Base-by-base conservation (phyloP, 2,113 vertebrate genomes). In the Zosterops hypoxanthus region DNA sequence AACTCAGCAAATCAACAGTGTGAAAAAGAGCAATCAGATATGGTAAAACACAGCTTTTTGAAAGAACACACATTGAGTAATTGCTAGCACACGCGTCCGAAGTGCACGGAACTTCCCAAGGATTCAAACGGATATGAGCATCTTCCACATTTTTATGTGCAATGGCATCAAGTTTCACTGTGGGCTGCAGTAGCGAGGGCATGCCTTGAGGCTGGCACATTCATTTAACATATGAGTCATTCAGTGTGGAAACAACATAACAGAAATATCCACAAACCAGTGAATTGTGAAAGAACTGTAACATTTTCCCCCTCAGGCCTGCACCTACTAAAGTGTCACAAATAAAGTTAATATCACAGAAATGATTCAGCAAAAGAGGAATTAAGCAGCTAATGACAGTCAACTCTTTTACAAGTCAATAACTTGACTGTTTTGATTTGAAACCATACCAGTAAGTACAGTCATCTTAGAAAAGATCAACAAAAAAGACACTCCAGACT, bases 201-300 rank as follows among this genome's bases (percentile, higher is more conserved):
- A 92, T 82, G 92, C 94, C 92, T 95, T 55, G 49, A 87, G 68
- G 84, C 76, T 95, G 92, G 75, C 42, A 36, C 44, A 57, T 94
- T 96, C 83, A 91, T 91, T 93, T 93, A 91, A 87, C 41, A 15
- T 72, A 90, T 87, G 93, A 94, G 88, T 93, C 95, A 93, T 49
- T 90, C 83, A 44, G 64, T 55, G 49, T 94, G 91, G 95, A 96
- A 96, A 90, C 82, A 95, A 75, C 79, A 12, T 65, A 94, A 96
- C 71, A 95, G 71, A 91, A 95, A 96, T 86, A 94, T 88, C 82
- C 91, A 84, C 90, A 91, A 95, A 95, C 73, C 93, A 94, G 95
- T 91, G 94, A 95, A 95, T 88, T 95, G 94, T 93, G 94, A 94
- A 96, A 91, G 94, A 94, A 87, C 72, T 79, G 16, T 60, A 96